Conservation (phyloP, 2,113 vertebrate species). For the Lepidothrix coronata region DNA sequence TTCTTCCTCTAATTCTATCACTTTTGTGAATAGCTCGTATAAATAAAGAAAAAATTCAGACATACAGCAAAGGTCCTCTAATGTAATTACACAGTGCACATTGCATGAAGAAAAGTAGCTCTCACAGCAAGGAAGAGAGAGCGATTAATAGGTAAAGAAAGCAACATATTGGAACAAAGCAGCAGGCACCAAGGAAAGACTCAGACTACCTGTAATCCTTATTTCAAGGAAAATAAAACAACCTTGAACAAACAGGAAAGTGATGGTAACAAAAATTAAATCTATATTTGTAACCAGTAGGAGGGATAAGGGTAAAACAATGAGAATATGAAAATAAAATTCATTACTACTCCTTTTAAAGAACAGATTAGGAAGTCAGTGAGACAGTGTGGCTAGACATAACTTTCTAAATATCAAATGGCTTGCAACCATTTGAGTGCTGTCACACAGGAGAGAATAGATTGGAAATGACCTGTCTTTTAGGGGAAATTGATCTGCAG, state of each 20-base stretch:
- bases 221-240: slow-evolving; percentile 8
- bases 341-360: background rate
- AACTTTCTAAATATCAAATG: background rate
- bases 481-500: background rate
- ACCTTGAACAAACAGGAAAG: background rate
- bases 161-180: background rate
- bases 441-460: background rate
- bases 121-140: background rate
- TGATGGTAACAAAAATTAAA: background rate
- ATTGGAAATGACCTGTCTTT: background rate
- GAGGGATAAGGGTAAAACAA: background rate
- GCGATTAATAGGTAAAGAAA: slow-evolving; percentile 2
- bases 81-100: background rate
- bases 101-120: background rate
- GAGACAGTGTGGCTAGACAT: background rate
- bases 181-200: background rate
- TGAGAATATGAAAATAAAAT: background rate
- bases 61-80: background rate
- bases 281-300: background rate
- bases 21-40: background rate
- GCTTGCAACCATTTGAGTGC: background rate
- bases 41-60: background rate
- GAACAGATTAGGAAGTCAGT: background rate
- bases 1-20: background rate
- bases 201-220: background rate